Evolutionary conservation across 1,140 invertebrate species (phyloP).

Genomic region (Drosophila funebris): DNA sequence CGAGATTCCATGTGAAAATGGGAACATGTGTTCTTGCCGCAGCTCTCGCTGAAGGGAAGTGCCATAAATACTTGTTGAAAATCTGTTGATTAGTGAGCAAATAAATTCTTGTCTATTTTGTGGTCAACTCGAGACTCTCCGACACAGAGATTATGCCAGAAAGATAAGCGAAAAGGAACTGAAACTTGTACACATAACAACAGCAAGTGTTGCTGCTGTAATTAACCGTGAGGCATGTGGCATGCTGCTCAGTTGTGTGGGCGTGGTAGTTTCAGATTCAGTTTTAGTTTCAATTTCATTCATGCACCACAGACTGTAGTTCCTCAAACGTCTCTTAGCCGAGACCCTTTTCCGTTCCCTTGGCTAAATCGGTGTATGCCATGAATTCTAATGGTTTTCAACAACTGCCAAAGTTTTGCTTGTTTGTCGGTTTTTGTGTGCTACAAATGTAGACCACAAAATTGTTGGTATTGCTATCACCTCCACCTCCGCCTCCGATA

Average conservation of each 20-base stretch:
- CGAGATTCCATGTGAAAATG: constrained; percentile 49
- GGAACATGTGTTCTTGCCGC: constrained; percentile 71
- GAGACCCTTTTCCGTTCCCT: constrained; percentile 11
- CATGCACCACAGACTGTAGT: constrained; percentile 4
- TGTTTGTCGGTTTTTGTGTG: constrained; percentile 24
- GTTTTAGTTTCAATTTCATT: constrained; percentile 11
- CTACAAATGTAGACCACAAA: constrained; percentile 53
- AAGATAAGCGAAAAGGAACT: constrained; percentile 34
- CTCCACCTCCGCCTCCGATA: too few relatives aligned
- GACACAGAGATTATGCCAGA: constrained; percentile 41
- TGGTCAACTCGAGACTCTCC: constrained; percentile 41
- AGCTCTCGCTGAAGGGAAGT: constrained; percentile 31
- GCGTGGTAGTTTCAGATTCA: background rate
- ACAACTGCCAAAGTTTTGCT: constrained; percentile 28
- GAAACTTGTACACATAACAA: background rate
- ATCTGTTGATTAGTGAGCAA: constrained; percentile 76
- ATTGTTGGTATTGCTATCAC: constrained; percentile 42
- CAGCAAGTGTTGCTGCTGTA: constrained; percentile 46
- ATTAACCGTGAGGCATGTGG: constrained; percentile 37
- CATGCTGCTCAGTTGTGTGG: background rate
- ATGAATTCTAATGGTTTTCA: constrained; percentile 46
- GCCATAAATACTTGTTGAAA: constrained; percentile 69
- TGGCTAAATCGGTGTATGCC: constrained; percentile 18
- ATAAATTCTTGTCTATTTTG: constrained; percentile 66
- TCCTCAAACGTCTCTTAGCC: background rate